phyloP scores from a whole-genome alignment of 1,140 invertebrate species.

The Calycopis cecrops region DNA sequence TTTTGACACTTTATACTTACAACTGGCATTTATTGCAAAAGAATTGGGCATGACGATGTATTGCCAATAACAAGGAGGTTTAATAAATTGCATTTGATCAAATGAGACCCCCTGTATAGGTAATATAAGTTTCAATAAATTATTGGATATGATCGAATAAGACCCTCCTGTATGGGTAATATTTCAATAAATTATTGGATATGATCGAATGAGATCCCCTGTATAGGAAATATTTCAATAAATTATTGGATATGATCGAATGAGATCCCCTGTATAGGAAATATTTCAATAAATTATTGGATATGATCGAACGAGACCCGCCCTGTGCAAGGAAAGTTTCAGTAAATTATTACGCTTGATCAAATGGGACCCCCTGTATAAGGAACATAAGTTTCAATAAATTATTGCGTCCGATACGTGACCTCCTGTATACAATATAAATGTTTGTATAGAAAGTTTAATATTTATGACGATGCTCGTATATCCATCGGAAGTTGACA shows the following conservation, averaged over 20 bases:
- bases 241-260: too few species aligned
- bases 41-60: not conserved
- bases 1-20: slow-evolving; percentile 7
- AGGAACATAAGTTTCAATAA: not conserved
- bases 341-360: slow-evolving; percentile 13
- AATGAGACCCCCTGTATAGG: too few species aligned
- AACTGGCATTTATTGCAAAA: not conserved
- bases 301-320: too few species aligned
- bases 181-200: too few species aligned
- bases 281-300: not conserved
- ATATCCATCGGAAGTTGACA: too few species aligned
- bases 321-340: not conserved
- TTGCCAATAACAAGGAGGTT: too few species aligned
- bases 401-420: not conserved
- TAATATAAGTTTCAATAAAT: too few species aligned
- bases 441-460: too few species aligned
- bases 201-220: not conserved
- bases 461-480: too few species aligned
- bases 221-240: not conserved
- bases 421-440: too few species aligned
- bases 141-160: too few species aligned
- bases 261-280: not conserved
- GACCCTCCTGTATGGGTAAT: not conserved
- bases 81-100: too few species aligned
- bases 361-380: slow-evolving; percentile 6